phyloP scores from a whole-genome alignment of 2,113 vertebrate species.

The Myrmophylax atrothorax region DNA sequence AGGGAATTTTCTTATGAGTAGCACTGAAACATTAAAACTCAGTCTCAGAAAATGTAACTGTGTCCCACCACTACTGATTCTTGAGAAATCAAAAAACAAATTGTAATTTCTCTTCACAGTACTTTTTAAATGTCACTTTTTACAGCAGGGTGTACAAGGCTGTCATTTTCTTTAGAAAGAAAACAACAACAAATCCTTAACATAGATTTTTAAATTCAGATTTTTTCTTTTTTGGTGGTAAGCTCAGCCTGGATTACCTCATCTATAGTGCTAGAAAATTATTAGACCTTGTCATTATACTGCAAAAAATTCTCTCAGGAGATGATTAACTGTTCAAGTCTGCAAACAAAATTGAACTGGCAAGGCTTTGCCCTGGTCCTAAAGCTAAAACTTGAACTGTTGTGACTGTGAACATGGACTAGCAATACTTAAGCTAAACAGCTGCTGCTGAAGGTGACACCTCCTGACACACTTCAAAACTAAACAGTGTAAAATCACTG shows the following conservation, averaged over 20 bases:
- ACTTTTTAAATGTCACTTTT: slow-evolving; percentile 8
- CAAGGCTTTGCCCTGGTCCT: neutral
- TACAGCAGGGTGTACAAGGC: neutral
- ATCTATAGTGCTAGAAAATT: neutral
- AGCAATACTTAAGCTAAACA: neutral
- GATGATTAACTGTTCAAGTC: neutral
- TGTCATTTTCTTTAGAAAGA: neutral
- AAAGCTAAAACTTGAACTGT: neutral
- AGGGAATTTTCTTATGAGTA: slow-evolving; percentile 1
- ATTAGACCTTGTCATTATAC: neutral
- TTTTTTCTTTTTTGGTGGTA: neutral
- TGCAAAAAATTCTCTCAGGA: neutral
- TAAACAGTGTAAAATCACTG: neutral
- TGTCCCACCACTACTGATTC: neutral
- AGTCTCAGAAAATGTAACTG: neutral
- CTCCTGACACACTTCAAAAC: neutral
- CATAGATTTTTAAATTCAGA: neutral
- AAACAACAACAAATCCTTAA: neutral
- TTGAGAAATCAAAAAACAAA: slow-evolving; percentile 21
- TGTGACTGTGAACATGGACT: neutral
- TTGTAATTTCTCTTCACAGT: neutral
- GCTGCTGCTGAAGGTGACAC: neutral
- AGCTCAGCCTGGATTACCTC: neutral
- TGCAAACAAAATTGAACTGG: neutral
- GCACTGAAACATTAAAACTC: neutral